phyloP scores from a whole-genome alignment of 2,888 invertebrate genomes.

The Nephrocerus scutellatus region DNA sequence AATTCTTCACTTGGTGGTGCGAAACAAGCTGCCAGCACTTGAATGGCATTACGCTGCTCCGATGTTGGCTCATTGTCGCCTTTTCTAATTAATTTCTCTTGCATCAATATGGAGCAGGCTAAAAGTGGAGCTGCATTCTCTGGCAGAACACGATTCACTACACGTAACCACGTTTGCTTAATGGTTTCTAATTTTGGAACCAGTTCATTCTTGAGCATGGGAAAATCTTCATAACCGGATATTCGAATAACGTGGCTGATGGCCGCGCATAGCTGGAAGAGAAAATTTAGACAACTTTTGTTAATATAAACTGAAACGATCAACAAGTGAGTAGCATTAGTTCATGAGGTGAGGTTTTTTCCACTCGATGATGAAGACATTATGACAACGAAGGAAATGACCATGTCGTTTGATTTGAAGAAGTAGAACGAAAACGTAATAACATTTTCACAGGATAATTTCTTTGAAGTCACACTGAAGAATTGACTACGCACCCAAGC shows the following conservation, averaged over 20 bases:
- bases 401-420: too few species aligned
- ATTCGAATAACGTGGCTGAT: conserved; percentile 63
- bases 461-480: too few species aligned
- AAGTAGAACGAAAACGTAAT: too few species aligned
- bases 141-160: conserved; percentile 42
- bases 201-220: conserved; percentile 45
- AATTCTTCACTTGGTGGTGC: conserved; percentile 19
- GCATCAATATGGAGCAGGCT: conserved; percentile 29
- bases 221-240: conserved; percentile 54
- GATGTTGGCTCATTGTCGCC: conserved; percentile 14
- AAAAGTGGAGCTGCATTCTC: conserved; percentile 40
- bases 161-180: conserved; percentile 40
- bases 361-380: too few species aligned
- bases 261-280: conserved; percentile 63
- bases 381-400: too few species aligned
- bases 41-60: conserved; percentile 25
- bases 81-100: conserved; percentile 22
- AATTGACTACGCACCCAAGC: too few species aligned
- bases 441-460: too few species aligned
- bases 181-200: conserved; percentile 34
- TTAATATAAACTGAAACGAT: too few species aligned
- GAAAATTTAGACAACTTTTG: conserved; percentile 11
- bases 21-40: conserved; percentile 27
- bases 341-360: too few species aligned
- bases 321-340: too few species aligned